Percentiles rank a stretch among this genome's conserved stretches.
These are phyloP conservation scores for Acrobasis suavella DNA, from an alignment of 2,888 invertebrate genomes.

Conservation along the genomic window DNA sequence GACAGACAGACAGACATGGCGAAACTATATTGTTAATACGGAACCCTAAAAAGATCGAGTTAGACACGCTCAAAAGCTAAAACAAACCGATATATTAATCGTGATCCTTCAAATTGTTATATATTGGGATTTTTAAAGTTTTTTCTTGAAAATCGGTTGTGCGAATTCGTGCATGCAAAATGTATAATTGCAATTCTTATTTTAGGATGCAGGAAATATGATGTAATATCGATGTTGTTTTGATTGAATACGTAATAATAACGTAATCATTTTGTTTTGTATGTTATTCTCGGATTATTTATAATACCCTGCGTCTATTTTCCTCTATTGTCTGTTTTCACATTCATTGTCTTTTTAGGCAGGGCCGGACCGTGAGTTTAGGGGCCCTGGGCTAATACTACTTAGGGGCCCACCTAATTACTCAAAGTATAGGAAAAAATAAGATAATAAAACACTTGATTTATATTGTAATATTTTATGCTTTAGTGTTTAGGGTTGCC, in stretches of 20 bases:
- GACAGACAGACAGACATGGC: too few species aligned
- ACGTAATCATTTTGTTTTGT: constrained; percentile 4
- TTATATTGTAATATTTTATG: too few species aligned
- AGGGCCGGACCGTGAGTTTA: too few species aligned
- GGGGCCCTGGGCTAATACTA: too few species aligned
- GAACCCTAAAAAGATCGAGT: background rate
- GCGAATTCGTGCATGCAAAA: constrained; percentile 21
- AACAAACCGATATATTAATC: background rate
- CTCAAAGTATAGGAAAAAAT: too few species aligned
- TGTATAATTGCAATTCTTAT: constrained; percentile 14
- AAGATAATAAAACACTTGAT: too few species aligned
- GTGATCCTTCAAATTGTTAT: background rate
- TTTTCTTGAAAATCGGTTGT: background rate
- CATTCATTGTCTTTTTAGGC: too few species aligned
- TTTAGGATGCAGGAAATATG: constrained; percentile 12
- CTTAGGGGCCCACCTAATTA: too few species aligned
- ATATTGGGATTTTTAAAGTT: background rate
- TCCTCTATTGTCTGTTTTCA: too few species aligned
- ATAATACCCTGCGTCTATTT: too few species aligned
- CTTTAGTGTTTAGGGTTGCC: too few species aligned
- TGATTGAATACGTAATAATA: constrained; percentile 1
- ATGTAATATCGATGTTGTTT: constrained; percentile 3
- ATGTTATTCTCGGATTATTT: background rate
- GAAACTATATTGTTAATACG: too few species aligned
- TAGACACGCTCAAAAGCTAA: background rate